Evolutionary conservation across 1,140 invertebrate genomes (phyloP).

Genomic region (Delia radicum): DNA sequence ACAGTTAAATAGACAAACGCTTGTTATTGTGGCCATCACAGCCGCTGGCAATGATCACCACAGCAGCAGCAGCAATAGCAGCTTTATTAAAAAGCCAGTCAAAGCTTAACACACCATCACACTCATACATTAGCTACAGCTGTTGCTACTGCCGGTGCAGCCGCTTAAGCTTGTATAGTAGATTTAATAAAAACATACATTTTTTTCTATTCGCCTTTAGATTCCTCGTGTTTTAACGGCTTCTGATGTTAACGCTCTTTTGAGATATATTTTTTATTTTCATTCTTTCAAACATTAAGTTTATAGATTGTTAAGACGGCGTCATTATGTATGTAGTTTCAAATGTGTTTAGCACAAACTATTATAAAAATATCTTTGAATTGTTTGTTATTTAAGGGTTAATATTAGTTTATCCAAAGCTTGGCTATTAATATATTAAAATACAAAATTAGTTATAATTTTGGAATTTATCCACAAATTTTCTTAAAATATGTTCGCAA

Average conservation of each 20-base stretch:
- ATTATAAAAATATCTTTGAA: no score
- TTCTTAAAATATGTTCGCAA: no score
- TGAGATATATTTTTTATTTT: not conserved
- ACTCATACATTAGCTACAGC: not conserved
- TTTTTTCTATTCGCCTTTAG: not conserved
- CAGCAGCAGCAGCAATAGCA: no score
- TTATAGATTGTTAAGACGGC: not conserved
- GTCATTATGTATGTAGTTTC: not conserved
- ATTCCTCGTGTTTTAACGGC: not conserved
- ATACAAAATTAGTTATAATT: no score
- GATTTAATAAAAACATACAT: not conserved
- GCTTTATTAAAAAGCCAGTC: not conserved
- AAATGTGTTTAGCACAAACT: not conserved
- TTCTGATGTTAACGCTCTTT: conserved; percentile 1
- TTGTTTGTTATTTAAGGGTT: no score
- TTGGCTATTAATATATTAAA: no score
- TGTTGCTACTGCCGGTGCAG: not conserved
- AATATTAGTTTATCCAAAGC: no score
- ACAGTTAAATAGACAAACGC: not conserved
- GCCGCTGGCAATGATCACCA: not conserved
- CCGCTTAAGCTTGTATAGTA: not conserved
- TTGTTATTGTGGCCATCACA: not conserved
- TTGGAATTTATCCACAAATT: no score
- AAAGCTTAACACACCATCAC: not conserved
- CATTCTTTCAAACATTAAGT: not conserved